Percentiles rank a stretch among this genome's conserved stretches.
Conservation (phyloP, 2,113 vertebrate genomes). For the Choloepus hoffmanni region DNA sequence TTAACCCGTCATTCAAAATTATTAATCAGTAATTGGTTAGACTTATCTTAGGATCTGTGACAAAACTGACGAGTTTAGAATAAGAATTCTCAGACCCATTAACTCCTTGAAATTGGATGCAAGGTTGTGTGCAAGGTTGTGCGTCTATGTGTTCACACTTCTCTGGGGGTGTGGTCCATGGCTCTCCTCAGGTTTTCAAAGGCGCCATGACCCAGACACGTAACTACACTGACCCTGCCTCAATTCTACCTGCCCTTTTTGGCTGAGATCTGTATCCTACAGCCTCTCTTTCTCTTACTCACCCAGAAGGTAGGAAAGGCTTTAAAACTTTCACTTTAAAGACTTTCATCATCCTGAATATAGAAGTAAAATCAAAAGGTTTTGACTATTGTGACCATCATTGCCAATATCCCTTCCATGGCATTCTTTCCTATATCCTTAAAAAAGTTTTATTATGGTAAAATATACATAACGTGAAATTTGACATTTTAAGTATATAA, state of each 20-base stretch:
- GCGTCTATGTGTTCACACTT: neutral
- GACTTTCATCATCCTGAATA: constrained; percentile 1
- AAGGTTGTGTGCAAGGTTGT: neutral
- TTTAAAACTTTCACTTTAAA: neutral
- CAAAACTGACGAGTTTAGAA: neutral
- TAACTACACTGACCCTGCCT: neutral
- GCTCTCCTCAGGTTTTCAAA: neutral
- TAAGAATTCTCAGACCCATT: neutral
- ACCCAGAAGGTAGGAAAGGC: neutral
- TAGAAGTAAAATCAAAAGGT: constrained; percentile 26
- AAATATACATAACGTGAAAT: no score
- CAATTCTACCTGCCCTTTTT: neutral
- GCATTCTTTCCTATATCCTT: neutral
- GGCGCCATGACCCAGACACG: neutral
- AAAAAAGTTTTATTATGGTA: no score
- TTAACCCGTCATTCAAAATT: constrained; percentile 22
- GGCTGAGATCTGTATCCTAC: neutral
- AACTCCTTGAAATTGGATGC: neutral
- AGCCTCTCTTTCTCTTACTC: constrained; percentile 1
- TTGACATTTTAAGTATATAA: no score
- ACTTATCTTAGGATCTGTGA: constrained; percentile 16
- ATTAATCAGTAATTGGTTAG: neutral
- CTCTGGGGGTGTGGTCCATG: neutral
- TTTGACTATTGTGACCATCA: neutral
- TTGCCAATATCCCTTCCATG: neutral